phyloP scores from a whole-genome alignment of 2,888 invertebrate species.

The Neoaliturus tenellus region DNA sequence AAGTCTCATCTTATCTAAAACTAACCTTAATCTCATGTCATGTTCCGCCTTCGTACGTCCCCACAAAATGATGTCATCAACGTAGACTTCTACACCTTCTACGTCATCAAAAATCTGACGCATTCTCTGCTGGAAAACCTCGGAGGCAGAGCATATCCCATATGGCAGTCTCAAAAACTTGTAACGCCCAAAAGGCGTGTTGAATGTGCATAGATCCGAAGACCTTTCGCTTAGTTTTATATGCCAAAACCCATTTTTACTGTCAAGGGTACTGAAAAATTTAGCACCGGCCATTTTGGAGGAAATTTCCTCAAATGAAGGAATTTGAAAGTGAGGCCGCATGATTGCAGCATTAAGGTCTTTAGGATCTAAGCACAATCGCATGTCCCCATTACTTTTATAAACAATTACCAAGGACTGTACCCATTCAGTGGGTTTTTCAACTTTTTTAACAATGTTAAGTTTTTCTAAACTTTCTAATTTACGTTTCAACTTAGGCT shows the following conservation, averaged over 20 bases:
- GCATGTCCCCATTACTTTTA: conserved; percentile 67
- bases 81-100: conserved; percentile 60
- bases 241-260: conserved; percentile 61
- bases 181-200: conserved; percentile 68
- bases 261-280: conserved; percentile 58
- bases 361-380: conserved; percentile 69
- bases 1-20: conserved; percentile 17
- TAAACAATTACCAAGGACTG: conserved; percentile 69
- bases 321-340: conserved; percentile 65
- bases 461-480: conserved; percentile 62
- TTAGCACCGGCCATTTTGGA: conserved; percentile 62
- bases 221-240: conserved; percentile 65
- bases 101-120: conserved; percentile 63
- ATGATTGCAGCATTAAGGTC: conserved; percentile 67
- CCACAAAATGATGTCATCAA: conserved; percentile 68
- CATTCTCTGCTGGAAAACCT: conserved; percentile 66
- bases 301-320: conserved; percentile 67
- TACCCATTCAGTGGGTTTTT: conserved; percentile 69
- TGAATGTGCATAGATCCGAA: conserved; percentile 66
- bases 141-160: conserved; percentile 67
- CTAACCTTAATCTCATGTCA: not conserved
- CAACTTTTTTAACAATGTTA: conserved; percentile 65
- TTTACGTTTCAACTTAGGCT: conserved; percentile 62
- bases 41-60: conserved; percentile 12
- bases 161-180: conserved; percentile 67